These are phyloP conservation scores for Charina bottae DNA, from an alignment of 2,113 vertebrate species.

Conservation along the genomic window DNA sequence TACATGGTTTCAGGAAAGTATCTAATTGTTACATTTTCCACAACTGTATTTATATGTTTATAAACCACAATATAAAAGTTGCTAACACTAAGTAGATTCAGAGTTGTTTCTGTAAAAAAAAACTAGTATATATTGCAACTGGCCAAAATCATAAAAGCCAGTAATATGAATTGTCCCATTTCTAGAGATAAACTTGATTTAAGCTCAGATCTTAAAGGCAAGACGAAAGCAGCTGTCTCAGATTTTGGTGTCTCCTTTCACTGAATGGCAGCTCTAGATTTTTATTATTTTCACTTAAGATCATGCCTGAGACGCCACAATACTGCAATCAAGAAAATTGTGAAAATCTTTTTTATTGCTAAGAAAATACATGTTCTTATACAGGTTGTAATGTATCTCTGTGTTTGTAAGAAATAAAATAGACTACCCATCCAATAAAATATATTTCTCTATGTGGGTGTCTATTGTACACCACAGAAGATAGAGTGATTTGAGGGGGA, in stretches of 20 bases:
- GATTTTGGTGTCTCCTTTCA: constrained; percentile 62
- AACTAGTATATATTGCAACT: constrained; percentile 15
- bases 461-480: constrained; percentile 59
- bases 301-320: constrained; percentile 74
- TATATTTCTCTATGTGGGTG: constrained; percentile 62
- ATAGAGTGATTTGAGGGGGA: constrained; percentile 61
- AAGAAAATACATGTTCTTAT: constrained; percentile 63
- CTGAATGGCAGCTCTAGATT: constrained; percentile 73
- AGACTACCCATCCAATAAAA: constrained; percentile 56
- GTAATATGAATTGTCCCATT: neutral
- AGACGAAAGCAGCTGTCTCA: constrained; percentile 36
- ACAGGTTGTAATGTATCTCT: constrained; percentile 70
- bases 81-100: constrained; percentile 19
- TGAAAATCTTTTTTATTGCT: constrained; percentile 69
- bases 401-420: constrained; percentile 66
- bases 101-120: constrained; percentile 26
- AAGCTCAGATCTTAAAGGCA: constrained; percentile 30
- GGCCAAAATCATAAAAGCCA: neutral
- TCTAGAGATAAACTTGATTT: constrained; percentile 25
- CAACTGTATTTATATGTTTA: neutral
- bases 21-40: neutral
- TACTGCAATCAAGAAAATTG: constrained; percentile 73
- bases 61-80: neutral
- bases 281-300: constrained; percentile 74
- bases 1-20: neutral